Evolutionary conservation across 2,113 vertebrate genomes (phyloP), one percentile per base, ranked within the genome.

Genomic region (Lates calcarifer): DNA sequence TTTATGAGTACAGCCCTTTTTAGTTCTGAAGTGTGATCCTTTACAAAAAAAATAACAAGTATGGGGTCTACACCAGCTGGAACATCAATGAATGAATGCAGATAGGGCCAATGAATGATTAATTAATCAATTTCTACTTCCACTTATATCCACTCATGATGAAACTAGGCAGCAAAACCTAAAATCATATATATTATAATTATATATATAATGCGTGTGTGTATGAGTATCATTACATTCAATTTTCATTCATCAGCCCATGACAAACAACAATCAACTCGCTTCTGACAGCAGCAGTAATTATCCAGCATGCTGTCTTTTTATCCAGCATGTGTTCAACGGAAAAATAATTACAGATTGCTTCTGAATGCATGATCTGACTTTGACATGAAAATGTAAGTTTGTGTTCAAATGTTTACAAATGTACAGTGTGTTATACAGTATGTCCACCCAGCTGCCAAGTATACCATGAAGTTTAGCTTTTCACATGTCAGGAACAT

Each of bases 381-480:
- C 41, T 35, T 9, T 20, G 45, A 67, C 39, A 39, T 18, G 26
- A n/a, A 53, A 33, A 51, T 67, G 28, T 68, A 20, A 3, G 58
- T 85, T 74, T 85, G 73, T 20, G 26, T 69, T 35, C 11, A 22
- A 67, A 29, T 73, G 64, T 78, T 69, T 81, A 76, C 33, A 45
- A 26, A 14, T 22, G 31, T 24, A 22, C 2, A 10, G 17, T 63
- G 45, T 89, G 85, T 89, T 87, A n/a, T n/a, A n/a, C n/a, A n/a
- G n/a, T 87, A 84, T 17, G 9, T 69, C 33, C 63, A 41, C 4
- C 56, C 68, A 33, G 63, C 82, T 29, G 62, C 24, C 26, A 29
- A 49, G 55, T 14, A 6, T 4, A 18, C 79, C 33, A 15, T 24
- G 10, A 20, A 49, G 89, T 87, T 82, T 66, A 81, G 33, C 51